Conservation (phyloP, 2,888 invertebrate genomes). For the Cylindroiulus punctatus region DNA sequence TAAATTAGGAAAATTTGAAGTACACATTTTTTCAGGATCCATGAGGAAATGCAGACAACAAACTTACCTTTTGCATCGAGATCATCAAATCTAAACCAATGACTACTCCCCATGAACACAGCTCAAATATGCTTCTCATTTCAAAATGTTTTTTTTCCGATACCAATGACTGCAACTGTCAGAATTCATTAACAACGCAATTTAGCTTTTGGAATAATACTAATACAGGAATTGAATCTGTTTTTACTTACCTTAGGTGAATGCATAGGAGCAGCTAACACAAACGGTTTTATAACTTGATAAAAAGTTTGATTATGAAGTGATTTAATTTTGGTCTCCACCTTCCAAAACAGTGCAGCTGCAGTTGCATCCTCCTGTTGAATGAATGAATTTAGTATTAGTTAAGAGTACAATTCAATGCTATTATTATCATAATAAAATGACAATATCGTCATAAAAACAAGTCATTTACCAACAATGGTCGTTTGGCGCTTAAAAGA, state of each 20-base stretch:
- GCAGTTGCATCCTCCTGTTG: conserved; percentile 44
- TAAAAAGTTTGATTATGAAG: conserved; percentile 42
- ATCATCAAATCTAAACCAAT: conserved; percentile 52
- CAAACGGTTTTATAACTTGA: conserved; percentile 38
- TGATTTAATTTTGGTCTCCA: conserved; percentile 48
- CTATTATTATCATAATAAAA: too few species aligned
- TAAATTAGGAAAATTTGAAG: too few species aligned
- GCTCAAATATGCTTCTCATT: conserved; percentile 52
- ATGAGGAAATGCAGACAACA: neutral
- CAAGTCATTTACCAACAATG: conserved; percentile 52
- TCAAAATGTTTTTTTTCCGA: neutral
- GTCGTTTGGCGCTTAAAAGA: conserved; percentile 41
- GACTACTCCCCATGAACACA: conserved; percentile 55
- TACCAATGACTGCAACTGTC: conserved; percentile 35
- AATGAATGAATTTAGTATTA: neutral
- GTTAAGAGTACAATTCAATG: neutral
- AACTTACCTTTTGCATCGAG: conserved; percentile 51
- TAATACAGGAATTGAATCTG: neutral
- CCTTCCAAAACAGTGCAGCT: conserved; percentile 50
- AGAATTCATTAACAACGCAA: neutral
- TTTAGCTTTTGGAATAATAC: neutral
- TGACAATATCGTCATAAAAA: neutral
- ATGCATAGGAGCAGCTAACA: conserved; percentile 34
- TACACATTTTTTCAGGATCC: too few species aligned
- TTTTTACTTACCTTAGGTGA: conserved; percentile 50